A percentile compares a stretch with the other conserved stretches of the same genome.
phyloP scores from a whole-genome alignment of 2,797 vertebrate genomes.

The Lepilemur septentrionalis region DNA sequence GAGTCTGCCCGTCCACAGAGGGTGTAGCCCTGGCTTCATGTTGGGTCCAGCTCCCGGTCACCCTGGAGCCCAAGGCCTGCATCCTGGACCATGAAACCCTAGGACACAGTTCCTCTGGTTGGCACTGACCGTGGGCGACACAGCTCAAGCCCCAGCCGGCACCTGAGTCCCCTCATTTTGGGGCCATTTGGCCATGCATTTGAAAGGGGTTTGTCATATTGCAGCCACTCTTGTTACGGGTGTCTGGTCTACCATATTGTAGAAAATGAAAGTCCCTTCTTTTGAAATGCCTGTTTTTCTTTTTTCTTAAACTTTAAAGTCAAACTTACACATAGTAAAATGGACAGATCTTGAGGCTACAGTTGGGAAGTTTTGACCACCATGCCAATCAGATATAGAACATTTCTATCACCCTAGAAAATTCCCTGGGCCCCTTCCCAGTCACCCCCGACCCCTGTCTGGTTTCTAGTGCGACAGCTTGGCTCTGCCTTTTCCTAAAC shows the following conservation, averaged over 20 bases:
- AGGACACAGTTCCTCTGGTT: not conserved
- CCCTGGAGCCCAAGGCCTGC: not conserved
- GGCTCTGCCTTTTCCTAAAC: not conserved
- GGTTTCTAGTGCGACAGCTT: not conserved
- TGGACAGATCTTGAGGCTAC: too few relatives aligned
- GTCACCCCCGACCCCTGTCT: too few relatives aligned
- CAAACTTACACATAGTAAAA: not conserved
- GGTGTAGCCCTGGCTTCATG: not conserved
- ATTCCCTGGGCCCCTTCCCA: accelerated
- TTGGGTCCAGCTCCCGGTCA: too few relatives aligned
- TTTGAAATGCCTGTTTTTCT: not conserved
- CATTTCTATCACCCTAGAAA: not conserved
- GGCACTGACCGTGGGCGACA: not conserved
- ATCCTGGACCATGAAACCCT: not conserved
- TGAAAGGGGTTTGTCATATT: not conserved
- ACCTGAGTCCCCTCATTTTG: too few relatives aligned
- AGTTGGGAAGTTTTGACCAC: too few relatives aligned
- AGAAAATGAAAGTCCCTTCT: not conserved
- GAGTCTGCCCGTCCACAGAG: not conserved
- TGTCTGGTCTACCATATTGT: not conserved
- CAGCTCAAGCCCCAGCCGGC: too few relatives aligned
- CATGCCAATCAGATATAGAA: not conserved
- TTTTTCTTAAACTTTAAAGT: not conserved
- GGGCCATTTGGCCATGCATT: not conserved
- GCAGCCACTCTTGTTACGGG: too few relatives aligned